Evolutionary conservation across 1,140 invertebrate species (phyloP).

Genomic region (Sarcophaga bullata): DNA sequence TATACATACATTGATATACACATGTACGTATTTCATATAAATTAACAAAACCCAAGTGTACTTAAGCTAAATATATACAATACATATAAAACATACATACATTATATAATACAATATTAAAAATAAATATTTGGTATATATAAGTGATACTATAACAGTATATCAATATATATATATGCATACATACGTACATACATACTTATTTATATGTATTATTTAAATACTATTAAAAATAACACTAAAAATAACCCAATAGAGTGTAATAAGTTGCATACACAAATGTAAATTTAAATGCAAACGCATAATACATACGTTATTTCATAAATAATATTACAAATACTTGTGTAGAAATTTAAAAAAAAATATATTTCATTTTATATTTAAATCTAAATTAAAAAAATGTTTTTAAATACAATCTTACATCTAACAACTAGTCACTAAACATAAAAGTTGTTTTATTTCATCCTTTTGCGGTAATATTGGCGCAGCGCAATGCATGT

Average conservation of each 20-base stretch:
- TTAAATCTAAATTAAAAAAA: conserved; percentile 25
- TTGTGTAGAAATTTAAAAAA: neutral
- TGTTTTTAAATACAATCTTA: conserved; percentile 23
- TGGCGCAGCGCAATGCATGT: too few species aligned
- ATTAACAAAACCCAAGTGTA: conserved; percentile 28
- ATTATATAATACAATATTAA: neutral
- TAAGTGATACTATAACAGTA: too few species aligned
- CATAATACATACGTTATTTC: neutral
- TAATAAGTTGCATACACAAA: too few species aligned
- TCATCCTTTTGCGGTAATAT: too few species aligned
- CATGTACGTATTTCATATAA: neutral
- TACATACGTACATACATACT: neutral
- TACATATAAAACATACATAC: neutral
- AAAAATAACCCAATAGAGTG: too few species aligned
- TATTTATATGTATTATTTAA: neutral
- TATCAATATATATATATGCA: neutral
- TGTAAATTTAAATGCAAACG: too few species aligned
- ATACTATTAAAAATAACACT: too few species aligned
- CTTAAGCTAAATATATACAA: conserved; percentile 19
- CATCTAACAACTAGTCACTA: conserved; percentile 37
- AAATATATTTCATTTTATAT: neutral
- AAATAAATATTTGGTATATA: neutral
- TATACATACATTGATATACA: too few species aligned
- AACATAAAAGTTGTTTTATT: conserved; percentile 21
- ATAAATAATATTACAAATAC: neutral